Evolutionary conservation across 2,113 vertebrate species (phyloP), one percentile per base, ranked within the genome.

Genomic region (Meriones unguiculatus): DNA sequence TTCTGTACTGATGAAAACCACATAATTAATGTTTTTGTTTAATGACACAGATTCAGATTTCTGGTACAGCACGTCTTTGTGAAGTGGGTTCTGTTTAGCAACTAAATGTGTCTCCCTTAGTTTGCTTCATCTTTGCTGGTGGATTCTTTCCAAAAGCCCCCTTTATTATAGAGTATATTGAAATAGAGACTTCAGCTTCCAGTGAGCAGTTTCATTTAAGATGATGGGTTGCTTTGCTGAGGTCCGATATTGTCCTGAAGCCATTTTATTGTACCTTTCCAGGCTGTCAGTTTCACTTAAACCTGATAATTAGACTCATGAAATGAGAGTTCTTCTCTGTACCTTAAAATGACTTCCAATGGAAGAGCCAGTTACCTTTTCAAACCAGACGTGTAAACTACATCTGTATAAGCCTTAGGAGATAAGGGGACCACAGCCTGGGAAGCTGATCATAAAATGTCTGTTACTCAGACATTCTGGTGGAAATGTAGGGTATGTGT

Each of bases 281-380:
- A 92, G 35, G 64, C 90, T 95, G 94, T 94, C 98, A 96, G 95
- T 90, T 97, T 95, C 93, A 91, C n/a, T 98, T 97, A 97, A 97
- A 95, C 92, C 38, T 95, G 93, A 97, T 98, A 97, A 98, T 98
- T 98, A 96, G 75, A 92, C 52, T 88, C n/a, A 25, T 89, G 96
- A 98, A 96, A 4, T 13, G 91, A 69, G 95, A 80, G 65, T 92
- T 80, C 69, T 97, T 78, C 97, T 87, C 97, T 98, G 65, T 72
- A 95, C 90, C 93, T 94, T 81, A 94, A 97, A 97, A n/a, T 62
- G 85, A 92, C 86, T 97, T 98, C 95, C 97, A 97, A 94, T 65
- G 95, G 10, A 41, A 38, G 41, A 94, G 57, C 86, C 93, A 90
- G 77, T 95, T 82, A 57, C 24, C 0, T 92, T 96, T 92, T 94